Evolutionary conservation across 2,797 vertebrate species (phyloP).

Genomic region (Tiaroga cobitis): DNA sequence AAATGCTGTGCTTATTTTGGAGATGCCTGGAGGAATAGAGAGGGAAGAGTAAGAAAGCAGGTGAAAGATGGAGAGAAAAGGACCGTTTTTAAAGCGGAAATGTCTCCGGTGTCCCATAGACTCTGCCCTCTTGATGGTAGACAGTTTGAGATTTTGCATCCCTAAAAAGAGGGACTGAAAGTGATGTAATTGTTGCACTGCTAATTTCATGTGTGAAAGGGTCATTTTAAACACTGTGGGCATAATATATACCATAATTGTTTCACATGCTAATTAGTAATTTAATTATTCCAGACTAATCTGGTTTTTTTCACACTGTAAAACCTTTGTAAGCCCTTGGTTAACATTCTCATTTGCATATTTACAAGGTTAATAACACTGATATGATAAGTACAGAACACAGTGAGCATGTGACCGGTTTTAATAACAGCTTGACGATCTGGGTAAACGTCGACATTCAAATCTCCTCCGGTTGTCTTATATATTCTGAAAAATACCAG

Average conservation of each 20-base stretch:
- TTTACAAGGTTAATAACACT: conserved; percentile 15
- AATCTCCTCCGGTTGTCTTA: not conserved
- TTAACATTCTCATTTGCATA: not conserved
- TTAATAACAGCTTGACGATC: not conserved
- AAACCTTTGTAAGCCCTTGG: not conserved
- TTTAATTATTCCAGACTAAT: conserved; percentile 11
- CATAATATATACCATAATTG: not conserved
- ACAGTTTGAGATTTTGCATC: not conserved
- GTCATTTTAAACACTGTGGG: not conserved
- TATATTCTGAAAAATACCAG: not conserved
- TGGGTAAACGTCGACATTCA: not conserved
- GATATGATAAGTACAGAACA: not conserved
- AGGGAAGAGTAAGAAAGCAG: conserved; percentile 16
- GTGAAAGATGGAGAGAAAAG: conserved; percentile 21
- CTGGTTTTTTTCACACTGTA: not conserved
- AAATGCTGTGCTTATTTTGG: conserved; percentile 40
- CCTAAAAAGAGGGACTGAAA: not conserved
- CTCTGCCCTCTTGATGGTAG: not conserved
- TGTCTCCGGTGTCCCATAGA: not conserved
- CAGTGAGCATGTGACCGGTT: not conserved
- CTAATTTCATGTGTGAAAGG: not conserved
- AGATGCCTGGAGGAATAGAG: conserved; percentile 64
- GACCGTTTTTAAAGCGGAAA: conserved; percentile 1
- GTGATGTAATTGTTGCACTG: conserved; percentile 17
- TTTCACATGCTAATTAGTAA: not conserved